A percentile compares a stretch with the other conserved stretches of the same genome.
phyloP scores from a whole-genome alignment of 1,140 invertebrate genomes.

The Dolichoris vasculosae region DNA sequence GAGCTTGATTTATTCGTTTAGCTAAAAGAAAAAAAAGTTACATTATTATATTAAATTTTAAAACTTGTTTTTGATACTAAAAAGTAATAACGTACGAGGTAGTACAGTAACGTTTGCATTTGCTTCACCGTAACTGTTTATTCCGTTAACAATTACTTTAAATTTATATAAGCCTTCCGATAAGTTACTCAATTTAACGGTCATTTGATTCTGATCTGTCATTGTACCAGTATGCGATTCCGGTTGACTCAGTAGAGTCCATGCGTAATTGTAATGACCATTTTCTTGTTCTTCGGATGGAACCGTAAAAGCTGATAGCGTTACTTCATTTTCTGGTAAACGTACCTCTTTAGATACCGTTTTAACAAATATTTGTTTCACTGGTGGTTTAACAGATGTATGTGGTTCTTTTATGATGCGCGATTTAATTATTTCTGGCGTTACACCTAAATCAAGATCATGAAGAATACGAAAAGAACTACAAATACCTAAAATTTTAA shows the following conservation, averaged over 20 bases:
- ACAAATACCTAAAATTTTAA: constrained; percentile 59
- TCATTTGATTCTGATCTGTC: constrained; percentile 88
- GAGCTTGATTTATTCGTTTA: constrained; percentile 89
- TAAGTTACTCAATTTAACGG: constrained; percentile 84
- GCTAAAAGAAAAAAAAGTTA: constrained; percentile 74
- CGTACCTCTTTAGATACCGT: constrained; percentile 82
- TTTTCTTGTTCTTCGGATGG: constrained; percentile 81
- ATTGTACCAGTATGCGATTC: constrained; percentile 86
- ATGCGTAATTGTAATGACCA: constrained; percentile 90
- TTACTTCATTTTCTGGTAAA: constrained; percentile 76
- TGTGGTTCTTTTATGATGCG: constrained; percentile 61
- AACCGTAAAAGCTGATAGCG: constrained; percentile 86
- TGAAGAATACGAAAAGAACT: constrained; percentile 56
- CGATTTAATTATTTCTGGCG: constrained; percentile 64
- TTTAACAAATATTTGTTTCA: constrained; percentile 84
- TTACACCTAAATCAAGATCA: constrained; percentile 59
- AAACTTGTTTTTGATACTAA: background rate
- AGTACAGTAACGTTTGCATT: constrained; percentile 94
- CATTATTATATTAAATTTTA: background rate
- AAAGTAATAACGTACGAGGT: constrained; percentile 77
- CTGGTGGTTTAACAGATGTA: constrained; percentile 69
- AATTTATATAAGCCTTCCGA: constrained; percentile 92
- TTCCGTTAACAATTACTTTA: constrained; percentile 86
- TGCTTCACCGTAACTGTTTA: constrained; percentile 86
- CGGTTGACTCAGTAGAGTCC: constrained; percentile 89